phyloP scores from a whole-genome alignment of 2,888 invertebrate species.

The Pheosia tremula region DNA sequence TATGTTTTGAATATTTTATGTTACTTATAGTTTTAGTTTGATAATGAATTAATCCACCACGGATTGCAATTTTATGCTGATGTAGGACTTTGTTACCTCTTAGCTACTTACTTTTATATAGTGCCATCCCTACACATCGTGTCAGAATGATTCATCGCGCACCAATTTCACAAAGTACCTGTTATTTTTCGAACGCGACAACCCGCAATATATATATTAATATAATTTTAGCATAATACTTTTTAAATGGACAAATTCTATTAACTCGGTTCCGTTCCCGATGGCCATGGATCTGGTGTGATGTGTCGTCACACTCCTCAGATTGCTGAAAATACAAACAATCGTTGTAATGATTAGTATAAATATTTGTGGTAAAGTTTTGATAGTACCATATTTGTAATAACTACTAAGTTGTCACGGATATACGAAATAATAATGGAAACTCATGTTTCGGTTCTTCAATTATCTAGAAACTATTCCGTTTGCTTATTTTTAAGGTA shows the following conservation, averaged over 20 bases:
- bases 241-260: slow-evolving; percentile 10
- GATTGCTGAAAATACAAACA: slow-evolving; percentile 15
- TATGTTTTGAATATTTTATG: no score
- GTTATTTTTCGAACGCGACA: slow-evolving; percentile 8
- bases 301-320: slow-evolving; percentile 17
- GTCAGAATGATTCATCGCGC: slow-evolving; percentile 8
- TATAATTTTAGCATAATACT: slow-evolving; percentile 13
- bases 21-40: no score
- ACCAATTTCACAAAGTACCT: not conserved
- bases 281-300: slow-evolving; percentile 9
- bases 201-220: slow-evolving; percentile 12
- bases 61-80: no score
- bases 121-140: slow-evolving; percentile 8
- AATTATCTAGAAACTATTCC: no score
- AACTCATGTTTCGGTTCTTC: no score
- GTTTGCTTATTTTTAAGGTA: no score
- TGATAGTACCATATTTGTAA: not conserved
- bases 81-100: no score
- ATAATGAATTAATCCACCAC: no score
- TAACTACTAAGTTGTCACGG: no score
- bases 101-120: no score
- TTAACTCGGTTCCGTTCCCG: slow-evolving; percentile 17
- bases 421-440: no score
- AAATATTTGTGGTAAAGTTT: not conserved
- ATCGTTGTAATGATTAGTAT: slow-evolving; percentile 6